phyloP scores from a whole-genome alignment of 2,797 vertebrate genomes.

The Bufotes viridis region DNA sequence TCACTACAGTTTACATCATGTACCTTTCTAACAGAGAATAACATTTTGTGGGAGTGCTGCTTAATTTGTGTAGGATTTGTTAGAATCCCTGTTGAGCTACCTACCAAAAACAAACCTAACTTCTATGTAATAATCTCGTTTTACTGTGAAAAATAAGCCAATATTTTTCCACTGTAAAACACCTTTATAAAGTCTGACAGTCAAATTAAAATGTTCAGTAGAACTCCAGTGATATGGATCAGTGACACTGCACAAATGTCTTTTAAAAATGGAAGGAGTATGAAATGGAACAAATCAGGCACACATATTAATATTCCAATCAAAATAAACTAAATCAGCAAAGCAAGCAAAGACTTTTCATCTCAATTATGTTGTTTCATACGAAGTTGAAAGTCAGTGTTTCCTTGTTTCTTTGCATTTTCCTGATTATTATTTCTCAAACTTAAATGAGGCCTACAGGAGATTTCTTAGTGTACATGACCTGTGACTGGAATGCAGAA shows the following conservation, averaged over 20 bases:
- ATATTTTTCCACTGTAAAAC: slow-evolving; percentile 24
- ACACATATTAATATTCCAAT: slow-evolving; percentile 54
- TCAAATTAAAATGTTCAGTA: slow-evolving; percentile 57
- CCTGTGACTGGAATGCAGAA: slow-evolving; percentile 62
- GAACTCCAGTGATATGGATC: slow-evolving; percentile 55
- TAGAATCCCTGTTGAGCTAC: neutral
- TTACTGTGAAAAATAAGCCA: neutral
- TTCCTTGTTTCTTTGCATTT: slow-evolving; percentile 55
- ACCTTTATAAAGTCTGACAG: slow-evolving; percentile 56
- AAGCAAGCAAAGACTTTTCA: slow-evolving; percentile 53
- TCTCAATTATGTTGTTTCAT: slow-evolving; percentile 54
- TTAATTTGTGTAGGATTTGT: neutral
- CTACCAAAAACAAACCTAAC: slow-evolving; percentile 11
- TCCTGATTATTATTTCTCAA: slow-evolving; percentile 60
- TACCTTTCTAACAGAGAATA: no score
- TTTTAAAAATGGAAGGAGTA: slow-evolving; percentile 45
- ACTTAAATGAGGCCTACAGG: slow-evolving; percentile 64
- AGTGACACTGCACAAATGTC: slow-evolving; percentile 51
- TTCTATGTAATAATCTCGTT: neutral
- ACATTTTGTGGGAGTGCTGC: no score
- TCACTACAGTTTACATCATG: no score
- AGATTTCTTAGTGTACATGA: slow-evolving; percentile 62
- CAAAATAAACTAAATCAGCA: slow-evolving; percentile 51
- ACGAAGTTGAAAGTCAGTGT: slow-evolving; percentile 26
- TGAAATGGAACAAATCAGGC: slow-evolving; percentile 55